Base-by-base conservation (phyloP, 2,797 vertebrate genomes). In the Odontamblyopus lacepedii region DNA sequence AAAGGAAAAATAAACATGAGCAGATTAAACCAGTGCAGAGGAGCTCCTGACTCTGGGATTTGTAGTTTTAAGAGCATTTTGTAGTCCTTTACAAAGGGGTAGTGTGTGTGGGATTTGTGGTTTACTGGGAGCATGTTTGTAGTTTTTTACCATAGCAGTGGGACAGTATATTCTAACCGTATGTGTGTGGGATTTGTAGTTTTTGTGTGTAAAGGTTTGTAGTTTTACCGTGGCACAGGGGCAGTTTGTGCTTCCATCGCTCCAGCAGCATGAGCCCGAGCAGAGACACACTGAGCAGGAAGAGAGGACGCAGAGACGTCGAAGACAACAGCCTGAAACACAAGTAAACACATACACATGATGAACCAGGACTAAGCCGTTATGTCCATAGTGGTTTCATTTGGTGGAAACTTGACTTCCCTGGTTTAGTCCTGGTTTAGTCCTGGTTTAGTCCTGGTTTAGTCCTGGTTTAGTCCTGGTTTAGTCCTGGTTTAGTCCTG, bases 321-420 rank as follows among this genome's bases (percentile, higher is more conserved):
- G 96, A 97, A 0, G 97, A 98, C 88, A 99, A 90, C 67, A 99
- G 88, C 97, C 98, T 99, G 91, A 1, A 30, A 76, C 62, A 12
- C 84, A 29, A 4, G 41, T 0, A 30, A 53, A 27, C 2, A 23
- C 0, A 3, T 12, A 26, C 35, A 38, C 7, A 2, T 38, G 35
- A 38, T 1, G 48, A 50, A 50, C 0, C 55, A 12, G 23, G 11
- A 11, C 23, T 26, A 56, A 56, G 6, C 30, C 5, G 30, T 32
- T 9, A 41, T 41, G 9, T 41, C 11, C 38, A 41, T 41, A 11
- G 11, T 44, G 41, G 0, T 3, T 44, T 44, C 13, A 44, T 44
- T 12, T 44, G 41, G 12, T 44, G 41, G 38, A 41, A 13, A 4
- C 15, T 15, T 50, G 48, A 50, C 15, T 16, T 13, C 48, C 13